Conservation (phyloP, 1,140 invertebrate genomes). For the Rhynchophorus ferrugineus region DNA sequence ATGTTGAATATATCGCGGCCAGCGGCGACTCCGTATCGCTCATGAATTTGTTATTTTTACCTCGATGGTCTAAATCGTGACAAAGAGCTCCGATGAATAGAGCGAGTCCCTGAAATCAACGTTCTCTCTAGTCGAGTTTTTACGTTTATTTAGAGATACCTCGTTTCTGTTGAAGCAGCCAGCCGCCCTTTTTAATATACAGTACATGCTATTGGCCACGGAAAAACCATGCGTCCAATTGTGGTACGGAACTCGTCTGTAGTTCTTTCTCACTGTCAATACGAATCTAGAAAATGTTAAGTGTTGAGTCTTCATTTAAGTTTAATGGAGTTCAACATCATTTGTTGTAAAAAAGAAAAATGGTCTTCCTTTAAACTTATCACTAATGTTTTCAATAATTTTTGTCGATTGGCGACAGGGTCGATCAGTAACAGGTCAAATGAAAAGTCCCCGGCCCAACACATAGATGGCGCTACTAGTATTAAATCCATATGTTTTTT, state of each 20-base stretch:
- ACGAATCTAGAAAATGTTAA: slow-evolving; percentile 47
- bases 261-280: slow-evolving; percentile 77
- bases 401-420: too few species aligned
- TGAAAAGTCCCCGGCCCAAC: too few species aligned
- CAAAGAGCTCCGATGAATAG: slow-evolving; percentile 73
- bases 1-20: slow-evolving; percentile 74
- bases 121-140: too few species aligned
- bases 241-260: slow-evolving; percentile 73
- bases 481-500: too few species aligned
- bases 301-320: too few species aligned
- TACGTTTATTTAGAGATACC: slow-evolving; percentile 44
- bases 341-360: too few species aligned
- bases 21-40: slow-evolving; percentile 71
- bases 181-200: slow-evolving; percentile 56
- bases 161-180: slow-evolving; percentile 53
- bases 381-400: too few species aligned
- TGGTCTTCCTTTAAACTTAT: too few species aligned
- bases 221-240: slow-evolving; percentile 83
- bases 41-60: slow-evolving; percentile 81
- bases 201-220: slow-evolving; percentile 76
- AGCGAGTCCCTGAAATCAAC: slow-evolving; percentile 56
- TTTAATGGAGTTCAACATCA: too few species aligned
- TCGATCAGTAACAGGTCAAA: too few species aligned
- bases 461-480: too few species aligned
- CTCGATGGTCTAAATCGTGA: slow-evolving; percentile 78